Evolutionary conservation across 2,888 invertebrate genomes (phyloP).

Genomic region (Lasioglossum vierecki): DNA sequence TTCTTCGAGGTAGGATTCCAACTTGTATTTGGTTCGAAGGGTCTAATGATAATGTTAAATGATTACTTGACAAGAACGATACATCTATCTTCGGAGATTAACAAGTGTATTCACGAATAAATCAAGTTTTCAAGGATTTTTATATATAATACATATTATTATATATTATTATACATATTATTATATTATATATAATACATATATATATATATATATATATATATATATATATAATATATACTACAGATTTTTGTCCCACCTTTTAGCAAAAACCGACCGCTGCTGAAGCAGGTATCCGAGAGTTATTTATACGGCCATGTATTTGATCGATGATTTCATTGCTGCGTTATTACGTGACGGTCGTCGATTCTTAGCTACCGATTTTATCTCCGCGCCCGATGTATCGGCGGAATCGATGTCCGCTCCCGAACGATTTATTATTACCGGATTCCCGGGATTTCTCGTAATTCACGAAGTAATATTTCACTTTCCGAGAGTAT

Average conservation of each 20-base stretch:
- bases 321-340: conserved; percentile 48
- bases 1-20: not conserved
- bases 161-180: too few relatives aligned
- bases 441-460: conserved; percentile 30
- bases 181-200: too few relatives aligned
- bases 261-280: not conserved
- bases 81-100: not conserved
- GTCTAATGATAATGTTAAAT: not conserved
- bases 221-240: too few relatives aligned
- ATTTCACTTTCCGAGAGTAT: conserved; percentile 25
- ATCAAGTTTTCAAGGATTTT: not conserved
- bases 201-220: too few relatives aligned
- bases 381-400: conserved; percentile 29
- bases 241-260: not conserved
- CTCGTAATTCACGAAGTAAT: conserved; percentile 37
- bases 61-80: not conserved
- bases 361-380: conserved; percentile 20
- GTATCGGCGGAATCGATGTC: conserved; percentile 23
- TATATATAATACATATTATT: too few relatives aligned
- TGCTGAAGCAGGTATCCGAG: not conserved
- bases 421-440: conserved; percentile 13
- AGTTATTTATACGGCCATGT: conserved; percentile 21
- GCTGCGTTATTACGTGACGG: conserved; percentile 21
- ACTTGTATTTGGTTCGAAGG: not conserved
- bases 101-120: not conserved